Evolutionary conservation across 2,797 vertebrate species (phyloP), one percentile per base, ranked within the genome.

Genomic region (Hoplostethus atlanticus): DNA sequence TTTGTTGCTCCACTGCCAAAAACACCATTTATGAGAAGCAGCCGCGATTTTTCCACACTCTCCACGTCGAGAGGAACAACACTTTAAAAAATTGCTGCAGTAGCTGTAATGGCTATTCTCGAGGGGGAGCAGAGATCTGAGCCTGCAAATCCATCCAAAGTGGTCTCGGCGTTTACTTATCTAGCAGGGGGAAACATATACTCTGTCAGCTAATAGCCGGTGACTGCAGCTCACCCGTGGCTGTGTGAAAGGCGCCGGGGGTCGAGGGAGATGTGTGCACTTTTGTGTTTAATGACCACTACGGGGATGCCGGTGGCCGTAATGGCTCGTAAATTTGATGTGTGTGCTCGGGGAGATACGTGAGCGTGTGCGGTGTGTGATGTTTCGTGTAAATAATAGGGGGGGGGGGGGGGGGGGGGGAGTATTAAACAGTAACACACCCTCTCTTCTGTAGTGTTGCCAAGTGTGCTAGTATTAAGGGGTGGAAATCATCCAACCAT

Each of bases 1-100:
- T 92, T 90, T 88, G 87, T 84, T 89, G 81, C 82, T 80, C 76
- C 62, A 72, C 48, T 72, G 90, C 90, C 88, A 21, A 21, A 87
- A 88, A 73, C 69, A 80, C 56, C 54, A 77, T 91, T 91, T 90
- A 87, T 78, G 76, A 89, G 87, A 87, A 81, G 67, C 65, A 66
- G 75, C 79, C 87, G 21, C 82, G 54, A 84, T 21, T 93, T 92
- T 91, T 91, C 89, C 91, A 81, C 79, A 65, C 73, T 34, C 68
- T 81, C 51, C 72, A 61, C 76, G 61, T 53, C 47, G 69, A 87
- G 71, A 77, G 71, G 65, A 79, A 56, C 28, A 17, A 79, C 73
- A 58, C 69, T 91, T 81, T 21, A 21, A 21, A 73, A 81, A 79
- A 87, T 76, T 25, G 58, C 75, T 46, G 50, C 87, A 87, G 88